Evolutionary conservation across 2,888 invertebrate genomes (phyloP).

Genomic region (Drosophila buzzatii): DNA sequence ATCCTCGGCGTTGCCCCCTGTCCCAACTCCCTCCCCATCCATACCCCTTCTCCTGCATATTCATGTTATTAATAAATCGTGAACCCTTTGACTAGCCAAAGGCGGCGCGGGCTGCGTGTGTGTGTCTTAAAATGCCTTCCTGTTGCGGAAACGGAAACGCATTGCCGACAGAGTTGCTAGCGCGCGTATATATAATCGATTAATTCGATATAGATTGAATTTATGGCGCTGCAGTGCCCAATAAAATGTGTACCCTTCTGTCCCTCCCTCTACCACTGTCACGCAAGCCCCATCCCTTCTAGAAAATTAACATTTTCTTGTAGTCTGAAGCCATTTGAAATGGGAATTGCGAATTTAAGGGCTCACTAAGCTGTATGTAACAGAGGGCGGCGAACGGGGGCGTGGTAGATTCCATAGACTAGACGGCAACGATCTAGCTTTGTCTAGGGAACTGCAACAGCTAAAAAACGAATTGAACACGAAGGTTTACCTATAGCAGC

Average conservation of each 20-base stretch:
- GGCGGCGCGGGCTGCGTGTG: slow-evolving; percentile 2
- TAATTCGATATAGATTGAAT: slow-evolving; percentile 85
- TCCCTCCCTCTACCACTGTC: not conserved
- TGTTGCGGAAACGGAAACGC: slow-evolving; percentile 84
- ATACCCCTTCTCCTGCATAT: slow-evolving; percentile 4
- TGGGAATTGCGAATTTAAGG: not conserved
- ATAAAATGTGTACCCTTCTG: not conserved
- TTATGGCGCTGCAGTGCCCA: slow-evolving; percentile 75
- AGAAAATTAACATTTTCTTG: slow-evolving; percentile 5
- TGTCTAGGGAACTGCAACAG: not conserved
- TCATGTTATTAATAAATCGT: slow-evolving; percentile 83
- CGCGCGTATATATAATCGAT: slow-evolving; percentile 82
- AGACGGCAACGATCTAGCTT: not conserved
- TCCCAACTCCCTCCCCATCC: not conserved
- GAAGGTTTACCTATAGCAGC: too few relatives aligned
- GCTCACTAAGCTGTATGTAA: not conserved
- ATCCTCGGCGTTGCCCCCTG: slow-evolving; percentile 30
- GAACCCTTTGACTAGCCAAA: slow-evolving; percentile 75
- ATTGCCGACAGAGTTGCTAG: slow-evolving; percentile 82
- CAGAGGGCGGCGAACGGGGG: not conserved
- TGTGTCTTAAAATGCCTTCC: slow-evolving; percentile 66
- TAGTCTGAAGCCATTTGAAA: not conserved
- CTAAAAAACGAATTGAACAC: too few relatives aligned
- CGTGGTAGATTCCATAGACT: not conserved
- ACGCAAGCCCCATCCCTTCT: not conserved